Base-by-base conservation (phyloP, 2,888 invertebrate species). In the Thalpophila matura region DNA sequence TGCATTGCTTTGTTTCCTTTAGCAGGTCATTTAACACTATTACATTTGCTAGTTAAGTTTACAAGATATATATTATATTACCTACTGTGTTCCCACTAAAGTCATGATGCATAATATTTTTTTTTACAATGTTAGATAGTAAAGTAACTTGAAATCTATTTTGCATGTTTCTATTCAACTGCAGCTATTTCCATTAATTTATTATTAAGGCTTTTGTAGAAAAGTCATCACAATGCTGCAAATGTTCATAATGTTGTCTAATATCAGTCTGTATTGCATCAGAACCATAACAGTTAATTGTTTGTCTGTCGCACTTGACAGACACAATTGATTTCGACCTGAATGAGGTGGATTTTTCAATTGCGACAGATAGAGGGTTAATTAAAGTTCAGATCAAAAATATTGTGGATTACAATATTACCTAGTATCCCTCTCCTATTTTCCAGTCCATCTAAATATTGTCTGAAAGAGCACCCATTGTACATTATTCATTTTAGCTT, bases 241-340 rank as follows among this genome's bases (percentile, higher is more conserved):
- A 12, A 4, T 12, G 10, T 29, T 12, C 2, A 12, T 29, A 2
- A 46, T 57, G 22, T 59, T 37, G 27, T n/a, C 10, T 27, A 3
- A 24, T 35, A 40, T 46, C 26, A n/a, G 2, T 20, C 9, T 24
- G 29, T 14, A n/a, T 64, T 64, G 45, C 54, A 38, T 54, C 45
- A 54, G 37, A 54, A 38, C n/a, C 16, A 38, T 12, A 12, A 20
- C 7, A 26, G 4, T 9, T 20, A 26, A 1, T 4, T 16, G 5
- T n/a, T n/a, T n/a, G n/a, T n/a, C n/a, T n/a, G n/a, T n/a, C n/a
- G n/a, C n/a, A n/a, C n/a, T n/a, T n/a, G n/a, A n/a, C n/a, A n/a
- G n/a, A n/a, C n/a, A n/a, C n/a, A n/a, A n/a, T n/a, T n/a, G n/a
- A n/a, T n/a, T n/a, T n/a, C n/a, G n/a, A n/a, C n/a, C n/a, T n/a